phyloP scores from a whole-genome alignment of 2,797 vertebrate genomes.

The Artibeus lituratus region DNA sequence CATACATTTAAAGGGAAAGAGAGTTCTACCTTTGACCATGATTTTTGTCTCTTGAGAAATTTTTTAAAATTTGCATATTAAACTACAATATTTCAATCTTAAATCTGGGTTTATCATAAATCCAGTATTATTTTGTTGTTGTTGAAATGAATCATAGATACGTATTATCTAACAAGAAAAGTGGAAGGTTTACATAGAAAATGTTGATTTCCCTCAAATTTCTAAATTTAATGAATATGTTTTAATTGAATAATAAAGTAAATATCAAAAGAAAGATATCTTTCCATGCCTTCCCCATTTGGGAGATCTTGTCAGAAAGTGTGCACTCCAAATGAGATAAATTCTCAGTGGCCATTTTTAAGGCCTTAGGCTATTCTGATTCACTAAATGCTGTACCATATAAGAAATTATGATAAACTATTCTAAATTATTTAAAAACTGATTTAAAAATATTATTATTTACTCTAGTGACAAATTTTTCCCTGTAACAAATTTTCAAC shows the following conservation, averaged over 20 bases:
- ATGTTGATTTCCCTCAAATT: not conserved
- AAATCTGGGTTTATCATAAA: not conserved
- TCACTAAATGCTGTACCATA: not conserved
- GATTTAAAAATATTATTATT: not conserved
- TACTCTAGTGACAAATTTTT: not conserved
- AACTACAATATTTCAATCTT: not conserved
- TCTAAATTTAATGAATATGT: conserved; percentile 22
- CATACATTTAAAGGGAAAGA: conserved; percentile 20
- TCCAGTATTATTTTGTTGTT: not conserved
- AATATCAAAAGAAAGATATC: not conserved
- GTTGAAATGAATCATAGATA: not conserved
- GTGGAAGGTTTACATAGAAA: not conserved
- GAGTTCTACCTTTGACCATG: not conserved
- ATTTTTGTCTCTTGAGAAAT: not conserved
- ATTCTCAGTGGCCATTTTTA: conserved; percentile 8
- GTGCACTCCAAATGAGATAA: not conserved
- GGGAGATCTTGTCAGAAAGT: not conserved
- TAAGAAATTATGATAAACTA: not conserved
- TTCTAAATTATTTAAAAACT: not conserved
- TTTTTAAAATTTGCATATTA: not conserved
- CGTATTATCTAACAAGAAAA: not conserved
- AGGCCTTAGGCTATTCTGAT: not conserved
- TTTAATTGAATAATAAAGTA: not conserved
- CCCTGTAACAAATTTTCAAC: not conserved
- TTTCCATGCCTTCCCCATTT: not conserved